Percentiles rank a stretch among this genome's conserved stretches.
Conservation (phyloP, 2,797 vertebrate genomes). For the Nothura maculosa region DNA sequence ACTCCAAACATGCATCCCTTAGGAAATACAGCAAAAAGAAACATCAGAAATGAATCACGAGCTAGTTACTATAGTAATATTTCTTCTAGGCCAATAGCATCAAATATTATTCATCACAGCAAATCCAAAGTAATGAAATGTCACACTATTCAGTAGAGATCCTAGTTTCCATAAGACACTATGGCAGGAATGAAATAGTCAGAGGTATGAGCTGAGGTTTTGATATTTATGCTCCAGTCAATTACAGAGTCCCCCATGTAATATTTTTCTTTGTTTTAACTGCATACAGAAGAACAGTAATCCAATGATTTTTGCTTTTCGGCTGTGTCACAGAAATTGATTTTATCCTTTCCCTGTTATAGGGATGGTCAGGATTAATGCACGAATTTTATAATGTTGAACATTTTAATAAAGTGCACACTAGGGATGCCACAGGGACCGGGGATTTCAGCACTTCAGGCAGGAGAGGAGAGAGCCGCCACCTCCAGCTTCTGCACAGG, state of each 20-base stretch:
- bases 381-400: slow-evolving; percentile 40
- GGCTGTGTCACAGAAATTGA: background rate
- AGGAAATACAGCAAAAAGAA: slow-evolving; percentile 17
- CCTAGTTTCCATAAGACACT: slow-evolving; percentile 29
- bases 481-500: background rate
- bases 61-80: slow-evolving; percentile 57
- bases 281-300: slow-evolving; percentile 1
- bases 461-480: background rate
- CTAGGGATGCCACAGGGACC: slow-evolving; percentile 47
- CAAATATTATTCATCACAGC: background rate
- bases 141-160: slow-evolving; percentile 26
- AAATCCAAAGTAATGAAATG: slow-evolving; percentile 47
- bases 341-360: slow-evolving; percentile 36
- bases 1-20: slow-evolving; percentile 41
- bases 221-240: slow-evolving; percentile 21
- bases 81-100: slow-evolving; percentile 32
- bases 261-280: background rate
- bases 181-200: slow-evolving; percentile 6
- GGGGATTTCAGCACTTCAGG: background rate
- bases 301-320: slow-evolving; percentile 46
- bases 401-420: slow-evolving; percentile 58
- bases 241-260: background rate
- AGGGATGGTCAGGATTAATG: slow-evolving; percentile 39
- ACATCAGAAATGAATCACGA: slow-evolving; percentile 43
- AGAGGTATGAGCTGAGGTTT: background rate